Base-by-base conservation (phyloP, 2,797 vertebrate species). In the Zonotrichia albicollis region DNA sequence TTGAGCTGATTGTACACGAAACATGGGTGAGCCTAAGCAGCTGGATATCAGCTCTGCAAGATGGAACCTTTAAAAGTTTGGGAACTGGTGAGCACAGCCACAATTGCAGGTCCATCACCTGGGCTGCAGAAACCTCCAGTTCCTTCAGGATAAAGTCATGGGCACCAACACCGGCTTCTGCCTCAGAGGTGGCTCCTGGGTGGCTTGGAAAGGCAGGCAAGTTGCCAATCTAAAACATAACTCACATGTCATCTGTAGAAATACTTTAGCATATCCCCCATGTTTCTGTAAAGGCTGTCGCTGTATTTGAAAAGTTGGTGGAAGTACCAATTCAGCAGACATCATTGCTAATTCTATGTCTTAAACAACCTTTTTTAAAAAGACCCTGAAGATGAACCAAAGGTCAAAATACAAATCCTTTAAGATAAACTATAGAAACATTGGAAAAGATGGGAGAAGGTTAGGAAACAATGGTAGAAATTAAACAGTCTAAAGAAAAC, bases 21-120 rank as follows among this genome's bases (percentile, higher is more conserved):
- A 45, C 0, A 0, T 4, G 36, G 53, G 66, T 53, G 36, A 51
- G 62, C 21, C 42, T 5, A 43, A 10, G 7, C 16, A 84, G 10
- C 30, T 58, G 19, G 17, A 53, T 40, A 57, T 40, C 48, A 53
- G 17, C 50, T 79, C 48, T 60, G 65, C 18, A 32, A 68, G 30
- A 57, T 7, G 36, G 76, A 60, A 83, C 58, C 40, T 64, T 67
- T 26, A 66, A 61, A n/a, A n/a, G 23, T 18, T 38, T 38, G 34
- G 72, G 11, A 19, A 54, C 13, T 17, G n/a, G 21, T 19, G 36
- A 77, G 61, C 66, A 84, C 38, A 50, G 36, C 11, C 48, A 79
- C 48, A 50, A 16, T 1, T 2, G 8, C 60, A 57, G 36, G 6
- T 29, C 6, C 1, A 1, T 10, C 46, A 65, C 11, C 30, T 2